Evolutionary conservation across 2,797 vertebrate species (phyloP).

Genomic region (Spea hammondii): DNA sequence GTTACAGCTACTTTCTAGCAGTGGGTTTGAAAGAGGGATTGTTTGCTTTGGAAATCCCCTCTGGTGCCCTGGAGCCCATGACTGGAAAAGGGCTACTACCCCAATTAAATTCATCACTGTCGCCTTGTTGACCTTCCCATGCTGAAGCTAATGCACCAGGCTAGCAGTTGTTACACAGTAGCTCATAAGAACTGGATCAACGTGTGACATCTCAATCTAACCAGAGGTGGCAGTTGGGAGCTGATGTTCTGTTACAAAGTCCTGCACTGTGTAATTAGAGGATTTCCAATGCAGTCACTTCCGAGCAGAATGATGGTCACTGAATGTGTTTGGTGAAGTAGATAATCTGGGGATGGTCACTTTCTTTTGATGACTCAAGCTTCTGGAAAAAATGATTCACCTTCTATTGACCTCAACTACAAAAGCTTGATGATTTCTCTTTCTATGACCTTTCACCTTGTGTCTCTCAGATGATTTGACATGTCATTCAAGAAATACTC

Average conservation of each 20-base stretch:
- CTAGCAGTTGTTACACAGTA: constrained; percentile 38
- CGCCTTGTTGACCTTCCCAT: constrained; percentile 31
- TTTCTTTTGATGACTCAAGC: constrained; percentile 6
- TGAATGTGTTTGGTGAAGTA: constrained; percentile 7
- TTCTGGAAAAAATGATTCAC: constrained; percentile 15
- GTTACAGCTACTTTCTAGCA: neutral
- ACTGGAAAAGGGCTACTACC: neutral
- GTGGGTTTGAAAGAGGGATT: neutral
- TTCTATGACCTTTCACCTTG: constrained; percentile 31
- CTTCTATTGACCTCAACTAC: constrained; percentile 16
- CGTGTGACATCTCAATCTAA: constrained; percentile 7
- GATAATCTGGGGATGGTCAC: neutral
- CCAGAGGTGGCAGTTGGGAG: neutral
- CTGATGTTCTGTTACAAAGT: neutral
- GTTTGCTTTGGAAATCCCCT: neutral
- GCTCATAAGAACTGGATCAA: constrained; percentile 1
- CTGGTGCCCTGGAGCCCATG: neutral
- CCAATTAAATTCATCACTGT: constrained; percentile 31
- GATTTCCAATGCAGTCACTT: neutral
- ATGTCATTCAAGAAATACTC: constrained; percentile 34
- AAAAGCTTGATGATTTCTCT: constrained; percentile 20
- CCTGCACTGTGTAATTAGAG: neutral
- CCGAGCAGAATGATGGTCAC: neutral
- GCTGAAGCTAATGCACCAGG: constrained; percentile 17
- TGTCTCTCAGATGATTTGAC: constrained; percentile 33